Conservation (phyloP, 2,888 invertebrate genomes). For the Dendrolimus pini region DNA sequence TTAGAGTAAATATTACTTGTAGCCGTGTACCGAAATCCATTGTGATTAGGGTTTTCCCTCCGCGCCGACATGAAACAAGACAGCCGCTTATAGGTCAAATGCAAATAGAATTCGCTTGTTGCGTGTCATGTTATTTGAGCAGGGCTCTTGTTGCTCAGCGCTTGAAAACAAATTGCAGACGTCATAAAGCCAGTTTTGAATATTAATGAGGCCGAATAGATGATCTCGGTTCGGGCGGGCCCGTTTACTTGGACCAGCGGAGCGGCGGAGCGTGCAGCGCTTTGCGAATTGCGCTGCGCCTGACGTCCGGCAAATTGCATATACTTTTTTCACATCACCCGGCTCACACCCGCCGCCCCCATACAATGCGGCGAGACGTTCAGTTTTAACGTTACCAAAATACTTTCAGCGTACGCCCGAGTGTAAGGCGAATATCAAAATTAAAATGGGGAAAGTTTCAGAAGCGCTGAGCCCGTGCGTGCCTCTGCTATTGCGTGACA, state of each 20-base stretch:
- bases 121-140: slow-evolving; percentile 52
- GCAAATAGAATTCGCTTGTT: slow-evolving; percentile 63
- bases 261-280: slow-evolving; percentile 21
- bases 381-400: slow-evolving; percentile 12
- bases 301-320: slow-evolving; percentile 38
- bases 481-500: slow-evolving; percentile 65
- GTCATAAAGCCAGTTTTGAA: slow-evolving; percentile 59
- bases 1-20: neutral
- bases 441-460: slow-evolving; percentile 49
- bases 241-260: slow-evolving; percentile 24
- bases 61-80: slow-evolving; percentile 29
- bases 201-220: slow-evolving; percentile 62
- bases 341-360: slow-evolving; percentile 7
- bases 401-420: slow-evolving; percentile 13
- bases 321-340: slow-evolving; percentile 22
- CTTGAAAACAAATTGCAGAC: slow-evolving; percentile 57
- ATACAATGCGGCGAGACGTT: slow-evolving; percentile 8
- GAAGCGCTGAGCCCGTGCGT: slow-evolving; percentile 62
- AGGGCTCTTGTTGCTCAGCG: slow-evolving; percentile 43
- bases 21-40: slow-evolving; percentile 8
- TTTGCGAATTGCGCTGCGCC: slow-evolving; percentile 37
- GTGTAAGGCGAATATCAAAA: slow-evolving; percentile 27
- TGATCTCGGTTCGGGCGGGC: slow-evolving; percentile 39
- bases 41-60: slow-evolving; percentile 15
- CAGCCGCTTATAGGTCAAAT: slow-evolving; percentile 61